Conservation (phyloP, 1,140 invertebrate genomes). For the Platorchestia sp. region DNA sequence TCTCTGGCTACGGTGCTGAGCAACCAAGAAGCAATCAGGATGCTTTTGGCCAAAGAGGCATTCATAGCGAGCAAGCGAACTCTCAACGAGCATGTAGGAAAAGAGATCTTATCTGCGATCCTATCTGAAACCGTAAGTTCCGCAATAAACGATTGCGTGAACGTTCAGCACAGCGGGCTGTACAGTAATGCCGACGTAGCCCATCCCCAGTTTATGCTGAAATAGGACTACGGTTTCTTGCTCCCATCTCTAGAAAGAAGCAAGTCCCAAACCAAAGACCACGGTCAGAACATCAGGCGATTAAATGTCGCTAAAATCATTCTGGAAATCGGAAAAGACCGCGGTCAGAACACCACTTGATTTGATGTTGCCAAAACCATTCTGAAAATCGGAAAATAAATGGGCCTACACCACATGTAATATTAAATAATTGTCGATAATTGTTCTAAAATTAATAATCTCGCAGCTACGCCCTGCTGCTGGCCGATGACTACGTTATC, state of each 20-base stretch:
- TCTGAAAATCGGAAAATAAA: too few species aligned
- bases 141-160: conserved; percentile 12
- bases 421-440: too few species aligned
- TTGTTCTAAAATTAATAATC: too few species aligned
- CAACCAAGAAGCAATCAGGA: neutral
- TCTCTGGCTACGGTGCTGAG: neutral
- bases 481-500: neutral
- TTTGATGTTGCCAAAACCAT: too few species aligned
- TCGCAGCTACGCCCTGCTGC: conserved; percentile 22
- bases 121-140: neutral
- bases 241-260: neutral
- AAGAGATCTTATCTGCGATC: neutral
- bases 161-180: neutral
- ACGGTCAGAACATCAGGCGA: neutral
- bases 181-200: neutral
- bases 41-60: conserved; percentile 12
- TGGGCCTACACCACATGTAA: too few species aligned
- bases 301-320: neutral
- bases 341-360: too few species aligned
- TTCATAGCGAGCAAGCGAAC: neutral
- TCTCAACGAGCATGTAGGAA: neutral
- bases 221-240: conserved; percentile 12
- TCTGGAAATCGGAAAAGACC: conserved; percentile 21
- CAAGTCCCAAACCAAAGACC: neutral
- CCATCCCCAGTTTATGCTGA: neutral